These are phyloP conservation scores for Stenodema calcarata DNA, from an alignment of 2,888 invertebrate genomes.

Conservation along the genomic window DNA sequence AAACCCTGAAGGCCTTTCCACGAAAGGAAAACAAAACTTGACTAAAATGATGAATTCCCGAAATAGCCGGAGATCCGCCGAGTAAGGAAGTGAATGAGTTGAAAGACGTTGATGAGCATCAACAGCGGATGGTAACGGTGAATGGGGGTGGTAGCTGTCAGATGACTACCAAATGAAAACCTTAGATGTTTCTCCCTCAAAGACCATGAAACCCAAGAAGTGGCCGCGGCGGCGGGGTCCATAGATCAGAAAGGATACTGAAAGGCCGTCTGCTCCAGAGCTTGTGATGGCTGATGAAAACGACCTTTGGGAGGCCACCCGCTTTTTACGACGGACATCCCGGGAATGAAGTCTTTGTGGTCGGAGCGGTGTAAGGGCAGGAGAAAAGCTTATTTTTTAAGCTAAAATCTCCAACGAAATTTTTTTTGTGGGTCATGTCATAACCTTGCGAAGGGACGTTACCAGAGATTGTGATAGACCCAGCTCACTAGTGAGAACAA, in stretches of 20 bases:
- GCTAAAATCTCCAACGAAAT: background rate
- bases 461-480: too few relatives aligned
- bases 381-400: background rate
- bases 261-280: background rate
- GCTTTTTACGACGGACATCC: background rate
- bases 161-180: conserved; percentile 3
- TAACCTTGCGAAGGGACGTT: too few relatives aligned
- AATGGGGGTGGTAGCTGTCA: background rate
- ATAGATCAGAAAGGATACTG: background rate
- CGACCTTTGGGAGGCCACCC: background rate
- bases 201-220: background rate
- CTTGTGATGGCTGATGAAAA: conserved; percentile 12
- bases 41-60: background rate
- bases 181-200: background rate
- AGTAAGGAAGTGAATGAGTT: background rate
- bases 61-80: background rate
- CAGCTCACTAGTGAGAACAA: too few relatives aligned
- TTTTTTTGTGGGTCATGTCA: background rate
- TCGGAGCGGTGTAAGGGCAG: background rate
- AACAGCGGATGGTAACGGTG: background rate
- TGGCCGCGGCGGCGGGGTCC: background rate
- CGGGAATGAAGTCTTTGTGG: conserved; percentile 2
- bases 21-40: too few relatives aligned
- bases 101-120: background rate
- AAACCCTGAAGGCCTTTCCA: too few relatives aligned